These are phyloP conservation scores for Anastatus disparis DNA, from an alignment of 1,140 invertebrate genomes.

Conservation along the genomic window DNA sequence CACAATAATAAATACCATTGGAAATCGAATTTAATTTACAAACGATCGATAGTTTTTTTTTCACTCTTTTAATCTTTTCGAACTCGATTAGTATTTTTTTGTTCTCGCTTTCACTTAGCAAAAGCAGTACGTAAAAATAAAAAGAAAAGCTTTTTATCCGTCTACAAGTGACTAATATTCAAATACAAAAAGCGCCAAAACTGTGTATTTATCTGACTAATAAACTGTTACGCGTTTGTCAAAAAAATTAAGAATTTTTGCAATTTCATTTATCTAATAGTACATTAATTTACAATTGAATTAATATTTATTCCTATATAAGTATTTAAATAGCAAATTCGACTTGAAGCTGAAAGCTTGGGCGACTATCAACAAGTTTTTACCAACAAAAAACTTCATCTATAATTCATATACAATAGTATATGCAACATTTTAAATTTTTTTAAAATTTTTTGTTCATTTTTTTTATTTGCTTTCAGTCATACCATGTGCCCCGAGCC, in stretches of 20 bases:
- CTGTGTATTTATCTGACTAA: constrained; percentile 17
- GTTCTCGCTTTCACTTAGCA: constrained; percentile 10
- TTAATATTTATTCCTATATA: constrained; percentile 43
- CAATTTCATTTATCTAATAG: constrained; percentile 23
- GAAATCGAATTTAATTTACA: constrained; percentile 29
- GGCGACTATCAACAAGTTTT: constrained; percentile 57
- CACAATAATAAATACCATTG: constrained; percentile 32
- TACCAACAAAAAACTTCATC: constrained; percentile 52
- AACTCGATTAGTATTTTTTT: constrained; percentile 6
- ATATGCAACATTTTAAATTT: constrained; percentile 60
- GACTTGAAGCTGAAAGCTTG: constrained; percentile 58
- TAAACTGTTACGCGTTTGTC: not conserved
- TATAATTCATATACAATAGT: constrained; percentile 66
- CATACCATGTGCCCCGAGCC: constrained; percentile 53
- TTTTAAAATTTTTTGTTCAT: constrained; percentile 15
- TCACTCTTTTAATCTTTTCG: not conserved
- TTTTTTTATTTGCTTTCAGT: constrained; percentile 53
- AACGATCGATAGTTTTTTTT: not conserved
- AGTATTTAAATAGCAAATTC: constrained; percentile 46
- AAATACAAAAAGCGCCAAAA: constrained; percentile 36
- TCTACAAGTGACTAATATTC: constrained; percentile 22
- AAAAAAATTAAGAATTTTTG: constrained; percentile 21
- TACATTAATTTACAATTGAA: constrained; percentile 39
- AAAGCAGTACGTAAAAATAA: constrained; percentile 33
- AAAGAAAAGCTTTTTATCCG: constrained; percentile 12